phyloP scores from a whole-genome alignment of 2,113 vertebrate species.

The Syrrhaptes paradoxus region DNA sequence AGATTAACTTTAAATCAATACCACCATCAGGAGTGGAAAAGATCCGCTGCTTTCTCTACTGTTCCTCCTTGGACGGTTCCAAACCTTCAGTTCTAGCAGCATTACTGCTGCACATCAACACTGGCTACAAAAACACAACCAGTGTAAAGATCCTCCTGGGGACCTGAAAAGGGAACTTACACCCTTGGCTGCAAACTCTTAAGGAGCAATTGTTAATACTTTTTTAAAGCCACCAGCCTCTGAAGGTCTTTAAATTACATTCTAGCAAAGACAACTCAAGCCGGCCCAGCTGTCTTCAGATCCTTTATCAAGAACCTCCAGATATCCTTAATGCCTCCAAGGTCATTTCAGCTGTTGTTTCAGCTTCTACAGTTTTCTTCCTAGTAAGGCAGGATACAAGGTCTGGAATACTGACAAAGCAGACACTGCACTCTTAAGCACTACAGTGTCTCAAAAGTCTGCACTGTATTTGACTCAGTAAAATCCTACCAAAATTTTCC shows the following conservation, averaged over 20 bases:
- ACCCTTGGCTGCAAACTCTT: not conserved
- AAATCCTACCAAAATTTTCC: not conserved
- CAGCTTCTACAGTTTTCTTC: not conserved
- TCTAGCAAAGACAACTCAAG: not conserved
- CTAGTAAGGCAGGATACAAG: not conserved
- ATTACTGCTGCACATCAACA: not conserved
- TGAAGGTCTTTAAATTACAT: not conserved
- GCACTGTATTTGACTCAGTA: not conserved
- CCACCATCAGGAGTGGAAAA: not conserved
- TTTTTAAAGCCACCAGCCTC: not conserved
- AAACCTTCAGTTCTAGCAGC: not conserved
- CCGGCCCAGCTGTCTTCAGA: not conserved
- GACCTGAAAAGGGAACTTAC: not conserved
- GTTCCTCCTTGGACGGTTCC: not conserved
- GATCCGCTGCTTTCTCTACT: not conserved
- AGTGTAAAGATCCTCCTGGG: not conserved
- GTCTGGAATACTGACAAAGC: not conserved
- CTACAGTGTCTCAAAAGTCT: not conserved
- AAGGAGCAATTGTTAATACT: not conserved
- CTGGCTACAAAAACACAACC: not conserved
- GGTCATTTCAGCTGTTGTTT: not conserved
- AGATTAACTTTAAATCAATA: not conserved
- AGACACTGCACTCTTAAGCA: not conserved
- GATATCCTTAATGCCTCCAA: not conserved
- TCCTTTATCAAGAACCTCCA: not conserved